phyloP scores from a whole-genome alignment of 2,113 vertebrate species.

The Arothron firmamentum region DNA sequence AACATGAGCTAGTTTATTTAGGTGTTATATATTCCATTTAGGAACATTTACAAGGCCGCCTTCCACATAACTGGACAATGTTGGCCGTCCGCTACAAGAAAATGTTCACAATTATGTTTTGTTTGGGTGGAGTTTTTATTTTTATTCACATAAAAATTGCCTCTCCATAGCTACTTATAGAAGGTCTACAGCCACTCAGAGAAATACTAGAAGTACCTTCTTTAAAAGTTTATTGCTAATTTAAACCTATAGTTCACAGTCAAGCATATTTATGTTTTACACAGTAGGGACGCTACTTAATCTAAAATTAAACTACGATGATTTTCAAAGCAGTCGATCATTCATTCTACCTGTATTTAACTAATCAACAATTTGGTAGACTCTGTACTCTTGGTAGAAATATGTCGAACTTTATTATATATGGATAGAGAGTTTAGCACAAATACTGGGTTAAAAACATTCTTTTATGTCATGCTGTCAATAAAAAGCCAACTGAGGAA shows the following conservation, averaged over 20 bases:
- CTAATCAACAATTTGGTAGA: too few species aligned
- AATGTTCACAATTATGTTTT: constrained; percentile 60
- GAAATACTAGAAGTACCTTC: constrained; percentile 30
- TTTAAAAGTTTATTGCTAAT: constrained; percentile 40
- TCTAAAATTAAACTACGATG: too few species aligned
- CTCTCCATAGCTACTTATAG: constrained; percentile 46
- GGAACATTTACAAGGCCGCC: constrained; percentile 37
- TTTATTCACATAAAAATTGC: constrained; percentile 56
- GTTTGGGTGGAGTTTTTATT: constrained; percentile 60
- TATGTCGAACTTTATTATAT: too few species aligned
- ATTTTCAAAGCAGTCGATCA: too few species aligned
- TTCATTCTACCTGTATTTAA: too few species aligned
- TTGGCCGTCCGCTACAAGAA: constrained; percentile 58
- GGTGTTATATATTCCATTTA: constrained; percentile 55
- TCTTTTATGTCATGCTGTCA: too few species aligned
- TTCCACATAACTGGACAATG: constrained; percentile 31
- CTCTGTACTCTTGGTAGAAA: too few species aligned
- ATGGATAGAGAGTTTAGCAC: too few species aligned
- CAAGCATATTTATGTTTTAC: too few species aligned
- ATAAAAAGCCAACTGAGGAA: too few species aligned
- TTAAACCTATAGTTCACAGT: constrained; percentile 20
- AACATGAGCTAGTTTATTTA: constrained; percentile 39
- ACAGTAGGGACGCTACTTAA: too few species aligned
- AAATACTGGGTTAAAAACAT: too few species aligned
- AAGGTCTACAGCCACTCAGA: constrained; percentile 16